phyloP scores from a whole-genome alignment of 2,888 invertebrate genomes.

The Drosophila neoperkinsi region DNA sequence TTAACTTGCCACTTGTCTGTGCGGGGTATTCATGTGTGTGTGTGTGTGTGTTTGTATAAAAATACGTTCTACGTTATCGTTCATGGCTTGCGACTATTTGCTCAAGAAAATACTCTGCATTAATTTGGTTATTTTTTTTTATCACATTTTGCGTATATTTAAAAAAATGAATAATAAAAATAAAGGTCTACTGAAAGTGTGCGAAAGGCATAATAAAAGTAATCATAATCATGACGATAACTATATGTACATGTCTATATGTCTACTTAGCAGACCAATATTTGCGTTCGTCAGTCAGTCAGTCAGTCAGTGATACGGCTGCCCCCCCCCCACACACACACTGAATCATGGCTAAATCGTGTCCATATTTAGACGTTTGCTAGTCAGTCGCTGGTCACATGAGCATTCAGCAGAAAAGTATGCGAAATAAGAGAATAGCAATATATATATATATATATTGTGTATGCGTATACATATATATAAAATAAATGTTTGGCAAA shows the following conservation, averaged over 20 bases:
- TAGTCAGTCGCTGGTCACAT: constrained; percentile 72
- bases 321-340: constrained; percentile 11
- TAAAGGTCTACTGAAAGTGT: neutral
- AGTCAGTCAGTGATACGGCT: constrained; percentile 15
- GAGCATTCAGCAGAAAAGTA: constrained; percentile 38
- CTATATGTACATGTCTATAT: constrained; percentile 4
- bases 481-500: constrained; percentile 21
- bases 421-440: constrained; percentile 39
- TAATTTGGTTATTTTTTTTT: neutral
- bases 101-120: constrained; percentile 23
- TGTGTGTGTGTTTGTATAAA: neutral
- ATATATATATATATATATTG: constrained; percentile 12
- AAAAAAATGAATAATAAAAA: neutral
- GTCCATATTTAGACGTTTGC: constrained; percentile 73
- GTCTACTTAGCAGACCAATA: constrained; percentile 28
- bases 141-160: constrained; percentile 1
- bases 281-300: neutral
- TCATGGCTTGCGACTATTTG: constrained; percentile 48
- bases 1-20: constrained; percentile 28
- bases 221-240: constrained; percentile 11
- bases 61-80: constrained; percentile 53
- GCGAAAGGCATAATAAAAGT: constrained; percentile 26
- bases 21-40: neutral
- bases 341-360: constrained; percentile 63
- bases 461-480: constrained; percentile 12